Evolutionary conservation across 2,113 vertebrate species (phyloP), one percentile per base, ranked within the genome.

Genomic region (Hippolais icterina): DNA sequence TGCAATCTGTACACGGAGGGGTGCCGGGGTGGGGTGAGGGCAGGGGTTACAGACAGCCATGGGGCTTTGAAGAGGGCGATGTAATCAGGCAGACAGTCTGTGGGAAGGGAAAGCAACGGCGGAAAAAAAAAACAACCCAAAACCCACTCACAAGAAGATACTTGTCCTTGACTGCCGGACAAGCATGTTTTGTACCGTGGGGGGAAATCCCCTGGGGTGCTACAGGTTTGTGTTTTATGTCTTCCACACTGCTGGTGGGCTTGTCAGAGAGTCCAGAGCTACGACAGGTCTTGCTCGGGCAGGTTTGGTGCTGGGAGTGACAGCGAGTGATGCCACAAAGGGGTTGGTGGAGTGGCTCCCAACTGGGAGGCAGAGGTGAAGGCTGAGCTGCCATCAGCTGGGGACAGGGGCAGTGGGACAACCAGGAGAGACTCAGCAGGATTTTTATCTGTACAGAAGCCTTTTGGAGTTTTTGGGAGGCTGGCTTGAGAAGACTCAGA

Each of bases 1-100:
- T 97, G 97, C 96, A 98, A 79, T 95, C 97, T 92, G 97, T 95
- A 97, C 83, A 97, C 83, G 46, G 37, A n/a, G 89, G 88, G 89
- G 54, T 49, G 76, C 47, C 84, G 5, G 44, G 74, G 70, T 50
- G 56, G 86, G 91, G 89, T 59, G 96, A 86, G 80, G 77, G 81
- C 79, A 83, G 82, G 90, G 93, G 93, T 88, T 49, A 61, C 83
- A 94, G 96, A 96, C 94, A 17, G 65, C 23, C 80, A 93, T 74
- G 88, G 39, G 25, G 86, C 94, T 96, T 94, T 93, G 88, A 96
- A 79, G 85, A 33, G 33, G 80, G 92, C 1, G 60, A 87, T 89
- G 87, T 35, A 91, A 95, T 94, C 89, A 71, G 92, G 83, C 87
- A 94, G 91, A 77, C 77, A 89, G 94, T 93, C 87, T 93, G 94